Evolutionary conservation across 2,888 invertebrate species (phyloP).

Genomic region (Phytoseiulus persimilis): DNA sequence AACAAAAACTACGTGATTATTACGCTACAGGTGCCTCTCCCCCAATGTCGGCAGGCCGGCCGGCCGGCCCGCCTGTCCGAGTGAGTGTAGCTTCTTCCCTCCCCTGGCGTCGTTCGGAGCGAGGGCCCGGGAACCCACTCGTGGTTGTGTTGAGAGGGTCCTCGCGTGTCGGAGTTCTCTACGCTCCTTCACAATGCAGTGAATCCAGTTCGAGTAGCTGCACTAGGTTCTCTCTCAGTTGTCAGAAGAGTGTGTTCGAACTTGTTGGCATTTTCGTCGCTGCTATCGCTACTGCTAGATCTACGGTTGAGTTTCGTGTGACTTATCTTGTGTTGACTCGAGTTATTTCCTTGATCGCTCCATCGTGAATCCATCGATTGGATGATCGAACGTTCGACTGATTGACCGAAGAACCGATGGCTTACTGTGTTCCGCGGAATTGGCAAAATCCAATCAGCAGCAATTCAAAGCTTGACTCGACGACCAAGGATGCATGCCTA

Average conservation of each 20-base stretch:
- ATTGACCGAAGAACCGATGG: not conserved
- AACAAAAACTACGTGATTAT: not conserved
- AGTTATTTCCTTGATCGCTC: not conserved
- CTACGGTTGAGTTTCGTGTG: not conserved
- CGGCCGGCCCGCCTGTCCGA: not conserved
- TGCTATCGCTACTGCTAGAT: not conserved
- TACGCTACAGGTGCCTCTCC: not conserved
- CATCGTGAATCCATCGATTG: not conserved
- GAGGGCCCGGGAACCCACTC: not conserved
- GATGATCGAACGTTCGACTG: not conserved
- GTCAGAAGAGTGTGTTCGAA: not conserved
- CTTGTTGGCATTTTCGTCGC: not conserved
- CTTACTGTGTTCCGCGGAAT: not conserved
- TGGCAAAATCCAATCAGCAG: not conserved
- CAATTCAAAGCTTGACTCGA: not conserved
- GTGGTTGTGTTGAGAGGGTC: constrained; percentile 5
- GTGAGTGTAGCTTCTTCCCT: constrained; percentile 5
- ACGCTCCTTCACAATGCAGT: not conserved
- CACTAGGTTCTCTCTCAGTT: not conserved
- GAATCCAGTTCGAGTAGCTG: not conserved
- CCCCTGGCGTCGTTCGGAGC: constrained; percentile 5
- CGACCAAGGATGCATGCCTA: not conserved
- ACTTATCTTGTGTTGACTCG: not conserved
- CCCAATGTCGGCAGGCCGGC: not conserved
- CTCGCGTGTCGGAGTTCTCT: constrained; percentile 5